Evolutionary conservation across 2,113 vertebrate species (phyloP).

Genomic region (Zingel zingel): DNA sequence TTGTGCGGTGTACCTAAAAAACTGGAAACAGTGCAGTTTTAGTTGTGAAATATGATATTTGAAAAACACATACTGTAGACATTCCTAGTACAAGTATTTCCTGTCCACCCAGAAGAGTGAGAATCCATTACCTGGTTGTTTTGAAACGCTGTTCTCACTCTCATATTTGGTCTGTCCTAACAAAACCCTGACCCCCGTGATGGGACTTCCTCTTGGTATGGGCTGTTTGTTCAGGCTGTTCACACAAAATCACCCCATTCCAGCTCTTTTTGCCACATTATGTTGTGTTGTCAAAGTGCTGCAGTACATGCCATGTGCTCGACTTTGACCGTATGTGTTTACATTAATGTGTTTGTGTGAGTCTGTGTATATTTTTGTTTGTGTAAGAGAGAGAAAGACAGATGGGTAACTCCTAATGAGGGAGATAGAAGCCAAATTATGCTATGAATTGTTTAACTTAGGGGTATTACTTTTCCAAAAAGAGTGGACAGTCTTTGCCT

Average conservation of each 20-base stretch:
- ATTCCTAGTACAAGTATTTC: conserved; percentile 54
- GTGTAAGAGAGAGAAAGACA: not conserved
- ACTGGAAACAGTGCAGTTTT: not conserved
- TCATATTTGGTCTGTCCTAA: conserved; percentile 61
- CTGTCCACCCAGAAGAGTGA: conserved; percentile 43
- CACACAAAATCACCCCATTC: conserved; percentile 38
- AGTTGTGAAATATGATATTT: conserved; percentile 41
- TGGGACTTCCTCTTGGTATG: conserved; percentile 58
- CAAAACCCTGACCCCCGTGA: conserved; percentile 51
- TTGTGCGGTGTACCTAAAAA: not conserved
- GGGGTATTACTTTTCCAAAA: conserved; percentile 10
- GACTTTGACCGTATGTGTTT: conserved; percentile 15
- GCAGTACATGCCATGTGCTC: conserved; percentile 21
- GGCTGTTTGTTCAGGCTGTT: conserved; percentile 69
- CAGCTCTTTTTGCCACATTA: conserved; percentile 28
- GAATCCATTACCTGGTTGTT: conserved; percentile 58
- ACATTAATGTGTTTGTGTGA: conserved; percentile 13
- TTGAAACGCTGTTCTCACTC: conserved; percentile 45
- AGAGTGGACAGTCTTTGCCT: not conserved
- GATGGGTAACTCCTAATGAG: conserved; percentile 34
- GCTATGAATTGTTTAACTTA: conserved; percentile 19
- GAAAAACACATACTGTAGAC: conserved; percentile 18
- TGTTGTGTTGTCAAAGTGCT: conserved; percentile 32
- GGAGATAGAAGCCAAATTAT: conserved; percentile 31
- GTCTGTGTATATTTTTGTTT: not conserved